These are phyloP conservation scores for Eupithecia centaureata DNA, from an alignment of 2,888 invertebrate genomes.

Conservation along the genomic window DNA sequence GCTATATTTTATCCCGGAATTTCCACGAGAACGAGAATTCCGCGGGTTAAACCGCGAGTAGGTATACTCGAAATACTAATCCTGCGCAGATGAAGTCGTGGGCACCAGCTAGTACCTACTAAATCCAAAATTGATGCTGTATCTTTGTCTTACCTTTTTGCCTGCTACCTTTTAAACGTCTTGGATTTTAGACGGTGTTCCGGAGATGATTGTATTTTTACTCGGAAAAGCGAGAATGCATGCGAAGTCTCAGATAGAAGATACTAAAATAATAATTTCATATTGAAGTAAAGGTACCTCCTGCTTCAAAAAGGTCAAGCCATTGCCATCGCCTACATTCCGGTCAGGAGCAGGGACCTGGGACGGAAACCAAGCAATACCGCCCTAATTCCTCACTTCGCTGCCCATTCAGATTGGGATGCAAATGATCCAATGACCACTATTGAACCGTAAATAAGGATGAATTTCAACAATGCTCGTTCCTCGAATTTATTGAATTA, in stretches of 20 bases:
- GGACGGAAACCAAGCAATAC: constrained; percentile 54
- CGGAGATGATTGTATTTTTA: too few relatives aligned
- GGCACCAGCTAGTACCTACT: too few relatives aligned
- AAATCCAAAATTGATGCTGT: too few relatives aligned
- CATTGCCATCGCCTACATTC: constrained; percentile 41
- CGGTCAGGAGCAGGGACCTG: constrained; percentile 65
- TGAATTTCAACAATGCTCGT: not conserved
- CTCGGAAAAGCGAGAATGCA: too few relatives aligned
- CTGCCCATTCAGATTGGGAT: constrained; percentile 50
- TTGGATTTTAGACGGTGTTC: too few relatives aligned
- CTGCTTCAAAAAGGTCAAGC: constrained; percentile 34
- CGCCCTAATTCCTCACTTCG: constrained; percentile 66
- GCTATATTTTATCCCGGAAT: not conserved
- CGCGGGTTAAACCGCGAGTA: too few relatives aligned
- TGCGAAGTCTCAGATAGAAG: not conserved
- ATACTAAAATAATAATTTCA: not conserved
- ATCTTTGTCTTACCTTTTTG: too few relatives aligned
- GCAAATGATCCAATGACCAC: constrained; percentile 21
- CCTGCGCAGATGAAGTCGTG: too few relatives aligned
- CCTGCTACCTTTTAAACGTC: too few relatives aligned
- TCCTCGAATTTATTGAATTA: not conserved
- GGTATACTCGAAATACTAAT: too few relatives aligned
- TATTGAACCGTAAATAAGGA: not conserved
- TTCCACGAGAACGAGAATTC: too few relatives aligned
- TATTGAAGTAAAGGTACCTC: not conserved